These are phyloP conservation scores for Dinoponera quadriceps DNA, from an alignment of 1,140 invertebrate species.

Conservation along the genomic window DNA sequence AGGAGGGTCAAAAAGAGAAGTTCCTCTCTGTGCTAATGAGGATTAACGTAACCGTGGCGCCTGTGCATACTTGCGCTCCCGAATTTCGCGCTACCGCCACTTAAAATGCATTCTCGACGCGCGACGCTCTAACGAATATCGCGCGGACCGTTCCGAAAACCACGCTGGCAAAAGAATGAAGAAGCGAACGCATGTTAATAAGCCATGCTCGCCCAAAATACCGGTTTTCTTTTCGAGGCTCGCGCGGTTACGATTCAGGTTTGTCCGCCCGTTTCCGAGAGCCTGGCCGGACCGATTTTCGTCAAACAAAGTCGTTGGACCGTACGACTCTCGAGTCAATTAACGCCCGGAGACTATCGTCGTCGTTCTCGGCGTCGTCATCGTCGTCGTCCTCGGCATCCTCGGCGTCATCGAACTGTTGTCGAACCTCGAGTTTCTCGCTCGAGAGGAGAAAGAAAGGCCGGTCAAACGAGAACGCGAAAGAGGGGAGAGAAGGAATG, in stretches of 20 bases:
- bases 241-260: conserved; percentile 72
- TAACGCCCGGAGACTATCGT: conserved; percentile 65
- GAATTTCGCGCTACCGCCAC: conserved; percentile 31
- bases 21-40: conserved; percentile 34
- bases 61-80: conserved; percentile 9
- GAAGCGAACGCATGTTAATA: conserved; percentile 72
- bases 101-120: conserved; percentile 47
- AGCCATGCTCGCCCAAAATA: conserved; percentile 72
- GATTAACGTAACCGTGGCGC: conserved; percentile 19
- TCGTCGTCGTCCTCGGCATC: neutral
- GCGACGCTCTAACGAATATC: conserved; percentile 46
- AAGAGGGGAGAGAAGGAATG: conserved; percentile 9
- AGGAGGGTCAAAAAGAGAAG: neutral
- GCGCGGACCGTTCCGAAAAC: conserved; percentile 34
- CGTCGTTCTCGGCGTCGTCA: neutral
- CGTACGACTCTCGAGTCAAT: conserved; percentile 72
- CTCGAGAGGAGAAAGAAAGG: conserved; percentile 35
- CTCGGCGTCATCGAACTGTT: conserved; percentile 25
- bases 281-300: conserved; percentile 72
- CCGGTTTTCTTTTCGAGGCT: conserved; percentile 69
- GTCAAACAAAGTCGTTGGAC: conserved; percentile 73
- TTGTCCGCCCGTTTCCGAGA: conserved; percentile 69
- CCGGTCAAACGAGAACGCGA: conserved; percentile 24
- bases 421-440: conserved; percentile 24
- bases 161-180: conserved; percentile 64